These are phyloP conservation scores for Rhagonycha fulva DNA, from an alignment of 2,888 invertebrate genomes.

Conservation along the genomic window DNA sequence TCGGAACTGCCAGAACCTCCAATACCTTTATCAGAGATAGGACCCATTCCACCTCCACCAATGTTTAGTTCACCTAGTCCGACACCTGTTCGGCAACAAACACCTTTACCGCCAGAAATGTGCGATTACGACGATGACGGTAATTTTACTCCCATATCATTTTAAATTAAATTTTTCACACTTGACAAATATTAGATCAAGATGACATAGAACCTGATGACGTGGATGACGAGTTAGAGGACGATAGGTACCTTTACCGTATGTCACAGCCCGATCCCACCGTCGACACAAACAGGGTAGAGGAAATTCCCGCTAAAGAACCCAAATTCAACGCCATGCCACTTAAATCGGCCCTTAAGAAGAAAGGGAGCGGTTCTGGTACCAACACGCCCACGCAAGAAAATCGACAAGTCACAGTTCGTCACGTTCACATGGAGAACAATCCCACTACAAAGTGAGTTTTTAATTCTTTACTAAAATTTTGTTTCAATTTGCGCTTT, in stretches of 20 bases:
- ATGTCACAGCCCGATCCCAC: constrained; percentile 67
- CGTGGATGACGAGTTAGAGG: constrained; percentile 67
- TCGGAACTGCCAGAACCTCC: constrained; percentile 91
- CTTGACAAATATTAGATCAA: constrained; percentile 37
- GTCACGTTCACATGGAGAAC: constrained; percentile 69
- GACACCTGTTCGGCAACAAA: constrained; percentile 62
- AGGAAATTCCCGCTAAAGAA: constrained; percentile 92
- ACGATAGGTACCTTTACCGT: constrained; percentile 64
- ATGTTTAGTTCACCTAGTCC: constrained; percentile 93
- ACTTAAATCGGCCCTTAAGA: constrained; percentile 90
- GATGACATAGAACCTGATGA: constrained; percentile 53
- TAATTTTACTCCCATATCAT: constrained; percentile 45
- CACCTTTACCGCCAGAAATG: constrained; percentile 46
- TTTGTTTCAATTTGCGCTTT: constrained; percentile 44
- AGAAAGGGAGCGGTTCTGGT: constrained; percentile 67
- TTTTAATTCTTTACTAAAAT: neutral
- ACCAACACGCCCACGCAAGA: constrained; percentile 75
- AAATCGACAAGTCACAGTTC: constrained; percentile 66
- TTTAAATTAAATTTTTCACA: neutral
- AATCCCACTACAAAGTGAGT: constrained; percentile 83
- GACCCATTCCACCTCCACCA: constrained; percentile 82
- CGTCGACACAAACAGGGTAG: constrained; percentile 82
- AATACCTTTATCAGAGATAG: constrained; percentile 89
- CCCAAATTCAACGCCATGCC: constrained; percentile 90
- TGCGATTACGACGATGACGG: constrained; percentile 69